A percentile compares a stretch with the other conserved stretches of the same genome.
Evolutionary conservation across 2,797 vertebrate species (phyloP).

Genomic region (Microhierax caerulescens): DNA sequence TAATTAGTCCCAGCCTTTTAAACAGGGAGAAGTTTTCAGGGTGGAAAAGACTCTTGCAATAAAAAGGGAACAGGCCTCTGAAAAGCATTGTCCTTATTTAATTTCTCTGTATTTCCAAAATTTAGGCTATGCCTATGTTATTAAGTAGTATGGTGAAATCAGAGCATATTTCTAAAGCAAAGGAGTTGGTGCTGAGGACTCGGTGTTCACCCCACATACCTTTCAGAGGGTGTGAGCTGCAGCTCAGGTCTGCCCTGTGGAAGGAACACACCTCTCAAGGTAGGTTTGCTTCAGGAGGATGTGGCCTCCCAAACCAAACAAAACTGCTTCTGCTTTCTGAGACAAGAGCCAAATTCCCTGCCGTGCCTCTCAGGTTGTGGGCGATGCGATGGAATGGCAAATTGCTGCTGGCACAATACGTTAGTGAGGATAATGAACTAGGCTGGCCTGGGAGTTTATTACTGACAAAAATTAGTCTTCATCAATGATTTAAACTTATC

Average conservation of each 20-base stretch:
- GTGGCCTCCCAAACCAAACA: neutral
- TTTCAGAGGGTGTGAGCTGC: neutral
- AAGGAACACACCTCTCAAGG: fast-evolving
- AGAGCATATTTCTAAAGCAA: neutral
- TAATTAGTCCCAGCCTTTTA: neutral
- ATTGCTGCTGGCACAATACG: neutral
- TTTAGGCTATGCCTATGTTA: neutral
- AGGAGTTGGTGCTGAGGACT: neutral
- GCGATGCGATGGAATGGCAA: neutral
- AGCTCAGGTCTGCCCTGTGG: neutral
- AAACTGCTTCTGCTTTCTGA: neutral
- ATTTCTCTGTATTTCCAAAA: neutral
- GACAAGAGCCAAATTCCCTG: neutral
- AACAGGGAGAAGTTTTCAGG: neutral
- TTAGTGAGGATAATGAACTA: neutral
- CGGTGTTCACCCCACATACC: neutral
- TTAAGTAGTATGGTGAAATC: neutral
- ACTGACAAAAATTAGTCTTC: neutral
- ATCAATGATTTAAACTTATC: neutral
- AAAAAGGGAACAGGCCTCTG: neutral
- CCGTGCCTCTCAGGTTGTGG: fast-evolving
- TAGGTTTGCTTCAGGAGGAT: neutral
- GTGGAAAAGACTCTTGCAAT: neutral
- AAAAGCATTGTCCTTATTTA: neutral
- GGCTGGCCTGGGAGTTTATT: neutral